Base-by-base conservation (phyloP, 2,888 invertebrate genomes). In the Phorcus lineatus region DNA sequence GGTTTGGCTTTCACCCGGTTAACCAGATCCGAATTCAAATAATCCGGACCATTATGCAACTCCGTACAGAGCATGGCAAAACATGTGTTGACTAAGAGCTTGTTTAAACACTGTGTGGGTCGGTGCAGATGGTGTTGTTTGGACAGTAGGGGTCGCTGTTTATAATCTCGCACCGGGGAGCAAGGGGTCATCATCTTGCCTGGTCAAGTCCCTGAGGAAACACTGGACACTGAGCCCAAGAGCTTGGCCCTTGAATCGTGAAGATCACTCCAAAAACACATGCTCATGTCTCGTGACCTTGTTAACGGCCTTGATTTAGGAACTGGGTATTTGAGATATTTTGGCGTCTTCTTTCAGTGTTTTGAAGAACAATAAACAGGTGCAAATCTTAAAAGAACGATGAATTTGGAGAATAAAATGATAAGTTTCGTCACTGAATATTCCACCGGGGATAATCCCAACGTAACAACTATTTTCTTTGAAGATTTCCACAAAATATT, bases 131-230 rank as follows among this genome's bases (percentile, higher is more conserved):
- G 70, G 70, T 31, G 16, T 70, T 70, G 70, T 70, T 70, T 70
- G 70, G 31, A 31, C 70, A 70, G 70, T 28, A 31, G 36, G 40
- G 70, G 70, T 70, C 70, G 36, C 36, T 70, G 70, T 70, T 70
- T 70, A 70, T 70, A 70, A 70, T 70, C 70, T 19, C 28, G 70
- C 28, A 28, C 36, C n/a, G 40, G 36, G 19, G 70, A 31, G 70
- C 70, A 36, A 70, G 40, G 62, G 70, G 70, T 70, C 70, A 70
- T 31, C 70, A 17, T 36, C 70, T 70, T 19, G 36, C 28, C 19
- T 70, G 70, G 70, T 70, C 70, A 70, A 40, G 70, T 70, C 70
- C 70, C 70, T 36, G 31, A 70, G 70, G 70, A 70, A 70, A 70
- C 40, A 19, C 40, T 40, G 70, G 70, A n/a, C 70, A 70, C 70